Evolutionary conservation across 2,797 vertebrate species (phyloP).

Genomic region (Sciaenops ocellatus): DNA sequence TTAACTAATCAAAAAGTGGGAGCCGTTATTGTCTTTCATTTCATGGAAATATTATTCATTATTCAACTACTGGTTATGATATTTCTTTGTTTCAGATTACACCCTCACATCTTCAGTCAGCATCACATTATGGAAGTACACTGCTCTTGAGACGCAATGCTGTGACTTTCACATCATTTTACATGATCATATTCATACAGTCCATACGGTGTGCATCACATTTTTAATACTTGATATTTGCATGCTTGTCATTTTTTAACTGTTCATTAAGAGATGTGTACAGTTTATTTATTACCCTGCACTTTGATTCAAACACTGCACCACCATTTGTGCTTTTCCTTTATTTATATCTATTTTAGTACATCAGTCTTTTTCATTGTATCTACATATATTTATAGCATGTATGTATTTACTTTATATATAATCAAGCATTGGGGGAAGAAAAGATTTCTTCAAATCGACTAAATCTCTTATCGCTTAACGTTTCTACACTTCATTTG

Average conservation of each 20-base stretch:
- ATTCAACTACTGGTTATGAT: not conserved
- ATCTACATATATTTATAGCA: not conserved
- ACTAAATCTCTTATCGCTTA: too few relatives aligned
- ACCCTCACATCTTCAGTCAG: not conserved
- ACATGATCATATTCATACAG: not conserved
- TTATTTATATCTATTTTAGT: not conserved
- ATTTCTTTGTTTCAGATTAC: not conserved
- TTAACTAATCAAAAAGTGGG: not conserved
- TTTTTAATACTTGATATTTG: not conserved
- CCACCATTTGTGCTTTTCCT: not conserved
- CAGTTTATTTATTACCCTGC: not conserved
- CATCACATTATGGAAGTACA: too few relatives aligned
- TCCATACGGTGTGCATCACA: not conserved
- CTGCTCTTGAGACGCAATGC: not conserved
- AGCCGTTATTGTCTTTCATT: not conserved
- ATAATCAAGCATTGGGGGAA: not conserved
- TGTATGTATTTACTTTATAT: not conserved
- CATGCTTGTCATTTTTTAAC: not conserved
- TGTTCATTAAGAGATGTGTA: not conserved
- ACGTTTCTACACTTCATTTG: not conserved
- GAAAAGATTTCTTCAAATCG: fast-evolving
- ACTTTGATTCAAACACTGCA: not conserved
- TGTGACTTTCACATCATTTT: too few relatives aligned
- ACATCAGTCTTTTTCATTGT: not conserved
- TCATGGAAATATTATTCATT: not conserved